Conservation (phyloP, 2,888 invertebrate genomes). For the Eupsilia transversa region DNA sequence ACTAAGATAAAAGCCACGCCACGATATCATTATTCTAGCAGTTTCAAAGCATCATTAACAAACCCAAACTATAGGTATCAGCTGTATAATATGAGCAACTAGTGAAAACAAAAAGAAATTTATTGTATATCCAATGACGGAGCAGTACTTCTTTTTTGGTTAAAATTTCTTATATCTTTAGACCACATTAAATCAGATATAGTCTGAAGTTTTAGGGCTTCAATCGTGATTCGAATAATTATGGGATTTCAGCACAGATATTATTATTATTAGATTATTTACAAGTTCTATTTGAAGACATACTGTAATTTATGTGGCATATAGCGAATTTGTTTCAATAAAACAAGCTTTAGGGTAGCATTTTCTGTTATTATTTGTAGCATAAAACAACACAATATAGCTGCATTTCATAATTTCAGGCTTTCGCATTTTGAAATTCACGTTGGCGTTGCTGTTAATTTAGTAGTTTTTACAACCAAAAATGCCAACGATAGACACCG, state of each 20-base stretch:
- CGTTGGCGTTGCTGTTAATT: background rate
- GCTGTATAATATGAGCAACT: background rate
- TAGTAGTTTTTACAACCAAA: background rate
- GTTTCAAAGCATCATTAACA: background rate
- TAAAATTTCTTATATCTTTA: background rate
- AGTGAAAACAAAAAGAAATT: background rate
- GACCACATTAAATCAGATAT: background rate
- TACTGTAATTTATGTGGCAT: background rate
- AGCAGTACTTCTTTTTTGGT: background rate
- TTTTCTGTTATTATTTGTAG: background rate
- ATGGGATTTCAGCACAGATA: background rate
- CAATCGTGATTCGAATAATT: background rate
- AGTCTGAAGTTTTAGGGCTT: background rate
- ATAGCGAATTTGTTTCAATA: background rate
- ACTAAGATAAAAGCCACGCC: background rate
- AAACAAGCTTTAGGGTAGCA: background rate
- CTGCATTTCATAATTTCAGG: background rate
- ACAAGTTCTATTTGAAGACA: background rate
- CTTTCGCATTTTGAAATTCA: background rate
- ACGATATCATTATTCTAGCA: background rate
- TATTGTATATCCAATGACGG: background rate
- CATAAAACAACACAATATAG: background rate
- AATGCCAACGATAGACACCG: conserved; percentile 27
- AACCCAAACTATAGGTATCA: background rate
- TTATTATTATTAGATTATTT: background rate